Evolutionary conservation across 2,888 invertebrate species (phyloP).

Genomic region (Ethmia dodecea): DNA sequence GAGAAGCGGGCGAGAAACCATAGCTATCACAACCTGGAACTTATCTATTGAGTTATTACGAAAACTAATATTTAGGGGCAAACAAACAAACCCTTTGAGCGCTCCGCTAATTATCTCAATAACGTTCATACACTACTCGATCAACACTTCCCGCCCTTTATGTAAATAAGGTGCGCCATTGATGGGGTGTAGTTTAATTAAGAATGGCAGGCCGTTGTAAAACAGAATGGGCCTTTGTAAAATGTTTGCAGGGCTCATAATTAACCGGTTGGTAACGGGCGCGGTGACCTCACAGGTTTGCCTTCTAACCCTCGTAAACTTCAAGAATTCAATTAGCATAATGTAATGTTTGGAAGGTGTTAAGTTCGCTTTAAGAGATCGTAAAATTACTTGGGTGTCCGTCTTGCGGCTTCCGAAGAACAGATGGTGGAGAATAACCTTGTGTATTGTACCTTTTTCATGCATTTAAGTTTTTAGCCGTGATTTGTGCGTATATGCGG

Average conservation of each 20-base stretch:
- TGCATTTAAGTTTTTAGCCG: too few relatives aligned
- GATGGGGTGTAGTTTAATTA: conserved; percentile 16
- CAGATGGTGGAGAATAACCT: too few relatives aligned
- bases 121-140: neutral
- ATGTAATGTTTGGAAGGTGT: neutral
- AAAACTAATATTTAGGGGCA: too few relatives aligned
- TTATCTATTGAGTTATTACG: too few relatives aligned
- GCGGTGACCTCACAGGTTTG: conserved; percentile 3
- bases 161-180: conserved; percentile 1
- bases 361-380: conserved; percentile 1
- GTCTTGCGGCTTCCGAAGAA: too few relatives aligned
- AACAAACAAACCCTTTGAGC: too few relatives aligned
- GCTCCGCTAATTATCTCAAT: too few relatives aligned
- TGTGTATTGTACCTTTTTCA: too few relatives aligned
- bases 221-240: conserved; percentile 5
- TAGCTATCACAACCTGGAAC: too few relatives aligned
- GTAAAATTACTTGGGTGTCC: too few relatives aligned
- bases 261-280: conserved; percentile 11
- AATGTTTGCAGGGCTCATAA: conserved; percentile 6
- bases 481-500: too few relatives aligned
- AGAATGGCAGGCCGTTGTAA: conserved; percentile 8
- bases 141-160: neutral
- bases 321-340: conserved; percentile 6
- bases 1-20: too few relatives aligned
- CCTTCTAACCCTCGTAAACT: conserved; percentile 4